Conservation (phyloP, 2,797 vertebrate genomes). For the Lacerta bilineata region DNA sequence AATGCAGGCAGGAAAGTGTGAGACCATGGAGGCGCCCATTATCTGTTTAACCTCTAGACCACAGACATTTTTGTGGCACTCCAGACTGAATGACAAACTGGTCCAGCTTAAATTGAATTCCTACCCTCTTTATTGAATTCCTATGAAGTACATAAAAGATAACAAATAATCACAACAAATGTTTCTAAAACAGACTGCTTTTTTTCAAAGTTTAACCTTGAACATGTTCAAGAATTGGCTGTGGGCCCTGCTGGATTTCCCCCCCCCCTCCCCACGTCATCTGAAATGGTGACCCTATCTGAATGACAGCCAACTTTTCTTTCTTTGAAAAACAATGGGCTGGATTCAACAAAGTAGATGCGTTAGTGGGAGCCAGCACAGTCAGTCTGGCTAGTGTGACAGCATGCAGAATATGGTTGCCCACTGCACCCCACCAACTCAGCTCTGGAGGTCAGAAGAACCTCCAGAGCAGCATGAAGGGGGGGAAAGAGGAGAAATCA, state of each 20-base stretch:
- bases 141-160: conserved; percentile 39
- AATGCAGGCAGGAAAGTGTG: conserved; percentile 19
- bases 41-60: conserved; percentile 44
- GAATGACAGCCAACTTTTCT: not conserved
- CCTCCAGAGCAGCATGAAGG: too few relatives aligned
- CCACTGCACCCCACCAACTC: too few relatives aligned
- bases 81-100: conserved; percentile 38
- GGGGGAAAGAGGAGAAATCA: too few relatives aligned
- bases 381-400: too few relatives aligned
- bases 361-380: too few relatives aligned
- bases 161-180: conserved; percentile 45
- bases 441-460: too few relatives aligned
- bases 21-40: conserved; percentile 20
- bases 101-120: conserved; percentile 42
- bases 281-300: not conserved
- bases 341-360: too few relatives aligned
- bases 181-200: conserved; percentile 42
- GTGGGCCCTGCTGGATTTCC: conserved; percentile 1
- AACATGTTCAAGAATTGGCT: conserved; percentile 24
- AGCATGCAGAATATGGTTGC: too few relatives aligned
- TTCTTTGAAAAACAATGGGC: not conserved
- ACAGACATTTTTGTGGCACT: conserved; percentile 35
- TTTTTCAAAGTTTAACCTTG: conserved; percentile 40
- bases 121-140: conserved; percentile 37
- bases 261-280: not conserved